These are phyloP conservation scores for Crax fasciolata DNA, from an alignment of 2,797 vertebrate species.

Conservation along the genomic window DNA sequence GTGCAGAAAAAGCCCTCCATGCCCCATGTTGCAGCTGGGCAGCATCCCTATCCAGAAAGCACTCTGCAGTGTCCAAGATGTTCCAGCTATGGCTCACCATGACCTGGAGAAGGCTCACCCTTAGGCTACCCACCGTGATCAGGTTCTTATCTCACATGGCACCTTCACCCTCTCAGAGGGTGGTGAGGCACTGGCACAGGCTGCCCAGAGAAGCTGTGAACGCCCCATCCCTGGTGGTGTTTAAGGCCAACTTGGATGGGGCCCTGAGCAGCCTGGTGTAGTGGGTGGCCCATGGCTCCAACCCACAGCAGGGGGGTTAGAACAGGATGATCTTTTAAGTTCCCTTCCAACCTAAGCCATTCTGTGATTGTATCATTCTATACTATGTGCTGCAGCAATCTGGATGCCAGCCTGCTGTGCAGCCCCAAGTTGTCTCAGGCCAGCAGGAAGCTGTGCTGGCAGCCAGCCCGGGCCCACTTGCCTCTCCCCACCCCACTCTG, in stretches of 20 bases:
- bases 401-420: not conserved
- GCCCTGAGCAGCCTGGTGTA: not conserved
- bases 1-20: not conserved
- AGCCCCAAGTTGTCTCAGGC: not conserved
- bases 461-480: not conserved
- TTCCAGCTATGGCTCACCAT: not conserved
- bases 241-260: not conserved
- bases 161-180: not conserved
- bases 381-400: fast-evolving
- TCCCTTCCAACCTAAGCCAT: not conserved
- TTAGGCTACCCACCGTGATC: not conserved
- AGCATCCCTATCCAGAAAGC: not conserved
- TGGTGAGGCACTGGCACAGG: not conserved
- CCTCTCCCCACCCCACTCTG: not conserved
- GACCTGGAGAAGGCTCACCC: not conserved
- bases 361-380: not conserved
- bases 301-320: not conserved
- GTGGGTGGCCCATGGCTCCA: not conserved
- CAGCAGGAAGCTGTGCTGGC: not conserved
- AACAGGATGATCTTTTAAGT: not conserved
- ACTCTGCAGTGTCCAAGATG: not conserved
- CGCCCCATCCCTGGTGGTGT: not conserved
- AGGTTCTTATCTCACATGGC: not conserved
- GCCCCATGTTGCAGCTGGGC: not conserved
- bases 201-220: not conserved